Evolutionary conservation across 1,140 invertebrate species (phyloP).

Genomic region (Ridgeia piscesae): DNA sequence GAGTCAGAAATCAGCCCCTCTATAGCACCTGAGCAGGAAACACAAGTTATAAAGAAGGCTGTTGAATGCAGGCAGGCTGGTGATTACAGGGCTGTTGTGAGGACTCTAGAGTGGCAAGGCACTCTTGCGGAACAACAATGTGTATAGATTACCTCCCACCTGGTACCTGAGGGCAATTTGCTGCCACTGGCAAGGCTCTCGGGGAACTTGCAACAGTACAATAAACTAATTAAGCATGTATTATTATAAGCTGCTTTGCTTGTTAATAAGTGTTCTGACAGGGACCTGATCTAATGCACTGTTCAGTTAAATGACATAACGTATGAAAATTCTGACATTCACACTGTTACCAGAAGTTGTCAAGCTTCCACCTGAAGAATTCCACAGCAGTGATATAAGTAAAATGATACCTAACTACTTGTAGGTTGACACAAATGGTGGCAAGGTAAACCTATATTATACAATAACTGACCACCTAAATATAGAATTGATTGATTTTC

Average conservation of each 20-base stretch:
- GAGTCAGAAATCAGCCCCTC: neutral
- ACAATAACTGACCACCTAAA: neutral
- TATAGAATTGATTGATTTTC: neutral
- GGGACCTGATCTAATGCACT: neutral
- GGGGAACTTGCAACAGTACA: neutral
- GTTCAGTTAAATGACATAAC: neutral
- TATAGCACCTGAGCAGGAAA: neutral
- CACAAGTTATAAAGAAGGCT: neutral
- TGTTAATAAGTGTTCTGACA: neutral
- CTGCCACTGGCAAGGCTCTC: neutral
- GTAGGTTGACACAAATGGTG: neutral
- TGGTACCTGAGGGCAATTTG: neutral
- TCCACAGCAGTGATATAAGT: neutral
- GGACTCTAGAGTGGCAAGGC: neutral
- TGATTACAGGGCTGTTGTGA: neutral
- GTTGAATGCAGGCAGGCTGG: neutral
- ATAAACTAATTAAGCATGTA: neutral
- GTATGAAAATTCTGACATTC: neutral
- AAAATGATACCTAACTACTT: neutral
- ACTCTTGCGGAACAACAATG: neutral
- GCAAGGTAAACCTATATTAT: neutral
- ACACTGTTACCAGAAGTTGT: neutral
- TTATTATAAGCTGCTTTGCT: conserved; percentile 1
- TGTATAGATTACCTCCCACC: neutral
- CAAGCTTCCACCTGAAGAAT: neutral